Percentiles rank a stretch among this genome's conserved stretches.
These are phyloP conservation scores for Darevskia nairensis DNA, from an alignment of 2,797 vertebrate genomes.

Conservation along the genomic window DNA sequence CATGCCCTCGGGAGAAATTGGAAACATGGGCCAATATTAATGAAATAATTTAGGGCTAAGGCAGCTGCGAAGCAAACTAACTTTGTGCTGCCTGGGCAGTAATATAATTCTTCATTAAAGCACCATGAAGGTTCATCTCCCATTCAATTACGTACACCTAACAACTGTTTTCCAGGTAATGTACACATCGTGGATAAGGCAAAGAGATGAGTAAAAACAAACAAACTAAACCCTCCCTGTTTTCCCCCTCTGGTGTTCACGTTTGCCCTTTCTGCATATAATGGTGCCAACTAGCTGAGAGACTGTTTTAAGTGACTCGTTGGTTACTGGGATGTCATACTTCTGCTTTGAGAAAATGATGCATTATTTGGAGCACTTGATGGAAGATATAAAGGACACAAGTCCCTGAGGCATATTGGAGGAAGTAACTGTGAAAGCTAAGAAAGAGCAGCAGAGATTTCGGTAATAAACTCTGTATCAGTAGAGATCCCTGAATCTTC, in stretches of 20 bases:
- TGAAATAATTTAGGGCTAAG: conserved; percentile 84
- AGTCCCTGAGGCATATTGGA: conserved; percentile 78
- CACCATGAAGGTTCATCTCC: conserved; percentile 78
- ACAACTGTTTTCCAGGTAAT: conserved; percentile 63
- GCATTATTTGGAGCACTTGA: conserved; percentile 80
- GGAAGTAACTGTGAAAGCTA: conserved; percentile 70
- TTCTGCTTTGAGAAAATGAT: conserved; percentile 82
- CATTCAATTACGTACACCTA: conserved; percentile 65
- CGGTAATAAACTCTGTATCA: conserved; percentile 47
- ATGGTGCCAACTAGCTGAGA: conserved; percentile 46
- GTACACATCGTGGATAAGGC: conserved; percentile 46
- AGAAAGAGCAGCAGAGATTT: conserved; percentile 60
- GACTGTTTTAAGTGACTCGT: conserved; percentile 56
- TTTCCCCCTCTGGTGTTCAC: conserved; percentile 38
- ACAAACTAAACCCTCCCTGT: neutral
- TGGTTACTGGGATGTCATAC: conserved; percentile 67
- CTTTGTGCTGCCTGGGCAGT: conserved; percentile 73
- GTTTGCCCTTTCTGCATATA: conserved; percentile 50
- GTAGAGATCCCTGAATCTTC: conserved; percentile 8
- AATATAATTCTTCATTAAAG: conserved; percentile 78
- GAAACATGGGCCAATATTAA: conserved; percentile 87
- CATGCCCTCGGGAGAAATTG: conserved; percentile 64
- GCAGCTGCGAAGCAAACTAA: conserved; percentile 73
- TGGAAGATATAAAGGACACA: conserved; percentile 67
- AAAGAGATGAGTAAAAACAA: neutral